These are phyloP conservation scores for Strigamia transsilvanica DNA, from an alignment of 2,888 invertebrate genomes.

Conservation along the genomic window DNA sequence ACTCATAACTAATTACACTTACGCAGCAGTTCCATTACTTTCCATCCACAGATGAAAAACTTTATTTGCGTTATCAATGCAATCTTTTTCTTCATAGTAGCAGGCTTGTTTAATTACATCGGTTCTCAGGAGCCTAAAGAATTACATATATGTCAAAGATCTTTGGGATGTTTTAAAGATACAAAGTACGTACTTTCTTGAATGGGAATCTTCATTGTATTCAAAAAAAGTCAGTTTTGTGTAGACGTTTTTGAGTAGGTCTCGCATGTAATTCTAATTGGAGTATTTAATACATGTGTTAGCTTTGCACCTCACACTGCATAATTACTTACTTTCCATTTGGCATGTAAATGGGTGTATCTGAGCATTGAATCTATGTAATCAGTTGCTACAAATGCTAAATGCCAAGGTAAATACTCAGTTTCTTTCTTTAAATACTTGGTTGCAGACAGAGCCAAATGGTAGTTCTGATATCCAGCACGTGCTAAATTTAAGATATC, in stretches of 20 bases:
- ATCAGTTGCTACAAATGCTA: not conserved
- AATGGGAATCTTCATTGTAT: not conserved
- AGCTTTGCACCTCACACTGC: no score
- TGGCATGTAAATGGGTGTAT: not conserved
- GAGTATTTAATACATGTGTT: not conserved
- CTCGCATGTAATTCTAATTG: not conserved
- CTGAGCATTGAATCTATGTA: not conserved
- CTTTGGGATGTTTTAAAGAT: not conserved
- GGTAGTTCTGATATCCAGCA: not conserved
- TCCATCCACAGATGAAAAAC: not conserved
- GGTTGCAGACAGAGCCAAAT: not conserved
- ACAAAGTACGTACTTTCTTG: not conserved
- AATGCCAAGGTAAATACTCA: not conserved
- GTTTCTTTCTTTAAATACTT: not conserved
- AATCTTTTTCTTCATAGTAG: not conserved
- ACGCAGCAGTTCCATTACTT: constrained; percentile 14
- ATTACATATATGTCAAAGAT: not conserved
- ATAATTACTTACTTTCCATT: not conserved
- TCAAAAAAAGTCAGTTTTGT: not conserved
- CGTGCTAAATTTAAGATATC: constrained; percentile 49
- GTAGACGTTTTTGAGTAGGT: not conserved
- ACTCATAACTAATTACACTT: not conserved
- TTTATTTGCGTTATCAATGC: not conserved
- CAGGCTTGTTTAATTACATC: not conserved
- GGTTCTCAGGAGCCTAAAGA: not conserved